Percentiles rank a stretch among this genome's conserved stretches.
phyloP scores from a whole-genome alignment of 2,797 vertebrate genomes.

The Cossypha dichroa region DNA sequence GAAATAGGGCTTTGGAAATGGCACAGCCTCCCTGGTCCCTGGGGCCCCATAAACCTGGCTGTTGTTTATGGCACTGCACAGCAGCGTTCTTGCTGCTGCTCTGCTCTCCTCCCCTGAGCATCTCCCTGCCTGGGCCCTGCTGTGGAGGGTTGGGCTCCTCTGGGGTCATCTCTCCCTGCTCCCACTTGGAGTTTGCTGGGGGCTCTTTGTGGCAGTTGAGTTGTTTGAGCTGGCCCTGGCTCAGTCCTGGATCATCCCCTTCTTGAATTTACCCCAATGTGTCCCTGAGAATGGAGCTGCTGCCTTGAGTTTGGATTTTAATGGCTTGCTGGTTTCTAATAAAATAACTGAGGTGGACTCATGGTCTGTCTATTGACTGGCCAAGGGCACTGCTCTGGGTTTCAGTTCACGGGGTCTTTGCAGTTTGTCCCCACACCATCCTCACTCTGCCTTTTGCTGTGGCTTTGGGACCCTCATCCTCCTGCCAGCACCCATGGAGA shows the following conservation, averaged over 20 bases:
- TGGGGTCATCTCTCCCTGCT: neutral
- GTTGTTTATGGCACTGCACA: accelerated
- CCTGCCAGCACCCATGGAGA: neutral
- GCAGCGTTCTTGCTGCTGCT: accelerated
- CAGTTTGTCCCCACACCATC: neutral
- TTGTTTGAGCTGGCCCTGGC: neutral
- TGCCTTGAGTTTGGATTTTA: neutral
- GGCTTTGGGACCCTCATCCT: neutral
- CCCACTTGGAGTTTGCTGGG: accelerated
- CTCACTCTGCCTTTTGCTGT: accelerated
- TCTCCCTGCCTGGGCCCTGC: neutral
- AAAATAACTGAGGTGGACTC: neutral
- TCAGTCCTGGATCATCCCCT: neutral
- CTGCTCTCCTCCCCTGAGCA: accelerated
- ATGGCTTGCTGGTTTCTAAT: neutral
- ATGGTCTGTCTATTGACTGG: accelerated
- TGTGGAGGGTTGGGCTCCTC: accelerated
- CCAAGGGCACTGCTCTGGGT: accelerated
- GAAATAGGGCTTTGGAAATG: neutral
- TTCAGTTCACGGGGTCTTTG: neutral
- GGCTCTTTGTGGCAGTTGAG: neutral
- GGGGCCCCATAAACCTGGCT: neutral
- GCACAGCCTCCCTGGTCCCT: neutral
- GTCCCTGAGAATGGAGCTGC: accelerated
- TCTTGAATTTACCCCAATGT: accelerated